Evolutionary conservation across 2,888 invertebrate species (phyloP).

Genomic region (Nysson spinosus): DNA sequence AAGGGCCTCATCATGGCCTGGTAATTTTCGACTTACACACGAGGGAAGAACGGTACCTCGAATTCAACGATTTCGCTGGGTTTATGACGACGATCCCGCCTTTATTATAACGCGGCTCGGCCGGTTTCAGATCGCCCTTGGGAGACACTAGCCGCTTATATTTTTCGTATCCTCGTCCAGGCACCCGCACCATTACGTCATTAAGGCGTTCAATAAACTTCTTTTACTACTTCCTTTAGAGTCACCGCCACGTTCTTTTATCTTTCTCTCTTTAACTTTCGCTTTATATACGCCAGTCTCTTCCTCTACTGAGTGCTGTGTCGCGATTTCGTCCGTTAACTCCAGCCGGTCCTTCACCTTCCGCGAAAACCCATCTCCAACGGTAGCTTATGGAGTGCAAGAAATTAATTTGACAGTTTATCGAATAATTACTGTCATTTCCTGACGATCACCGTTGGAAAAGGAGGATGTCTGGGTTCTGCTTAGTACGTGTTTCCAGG

Average conservation of each 20-base stretch:
- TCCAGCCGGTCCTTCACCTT: not conserved
- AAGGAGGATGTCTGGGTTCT: no score
- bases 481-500: no score
- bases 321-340: constrained; percentile 13
- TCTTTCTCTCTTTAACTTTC: constrained; percentile 27
- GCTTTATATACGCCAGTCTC: constrained; percentile 1
- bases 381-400: no score
- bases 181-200: constrained; percentile 64
- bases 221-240: constrained; percentile 67
- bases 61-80: constrained; percentile 62
- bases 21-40: constrained; percentile 29
- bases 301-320: not conserved
- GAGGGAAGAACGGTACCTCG: constrained; percentile 33
- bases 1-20: not conserved
- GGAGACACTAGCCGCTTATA: constrained; percentile 53
- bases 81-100: constrained; percentile 63
- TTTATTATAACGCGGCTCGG: constrained; percentile 59
- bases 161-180: constrained; percentile 9
- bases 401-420: no score
- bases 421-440: no score
- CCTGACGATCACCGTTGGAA: no score
- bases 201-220: constrained; percentile 68
- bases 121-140: constrained; percentile 61
- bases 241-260: constrained; percentile 23
- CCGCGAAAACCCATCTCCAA: no score